Evolutionary conservation across 2,888 invertebrate genomes (phyloP).

Genomic region (Sepiola atlantica): DNA sequence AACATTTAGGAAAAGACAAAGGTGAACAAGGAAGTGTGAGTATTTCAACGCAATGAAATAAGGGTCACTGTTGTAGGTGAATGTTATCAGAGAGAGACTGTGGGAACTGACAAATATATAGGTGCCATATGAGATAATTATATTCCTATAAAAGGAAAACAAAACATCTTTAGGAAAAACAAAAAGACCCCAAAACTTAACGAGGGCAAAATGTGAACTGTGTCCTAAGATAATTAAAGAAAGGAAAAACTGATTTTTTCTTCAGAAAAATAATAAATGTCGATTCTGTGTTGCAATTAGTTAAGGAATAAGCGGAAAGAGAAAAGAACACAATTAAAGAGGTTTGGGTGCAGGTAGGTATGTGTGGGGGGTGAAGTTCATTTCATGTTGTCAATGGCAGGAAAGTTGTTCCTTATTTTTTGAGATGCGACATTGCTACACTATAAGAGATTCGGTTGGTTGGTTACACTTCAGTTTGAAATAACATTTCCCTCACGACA

Average conservation of each 20-base stretch:
- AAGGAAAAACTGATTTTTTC: neutral
- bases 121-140: neutral
- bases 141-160: neutral
- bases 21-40: neutral
- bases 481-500: too few species aligned
- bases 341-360: neutral
- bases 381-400: neutral
- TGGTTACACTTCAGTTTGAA: too few species aligned
- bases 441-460: too few species aligned
- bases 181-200: too few species aligned
- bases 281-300: neutral
- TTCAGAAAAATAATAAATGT: neutral
- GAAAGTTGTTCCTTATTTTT: too few species aligned
- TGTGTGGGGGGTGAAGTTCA: neutral
- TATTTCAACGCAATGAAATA: neutral
- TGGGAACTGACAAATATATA: neutral
- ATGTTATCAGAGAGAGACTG: neutral
- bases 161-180: neutral
- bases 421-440: too few species aligned
- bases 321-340: neutral
- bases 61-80: neutral
- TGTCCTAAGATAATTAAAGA: neutral
- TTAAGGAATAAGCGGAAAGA: neutral
- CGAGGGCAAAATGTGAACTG: neutral
- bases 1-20: neutral